phyloP scores from a whole-genome alignment of 2,113 vertebrate species.

The Chamaetylas fuelleborni region DNA sequence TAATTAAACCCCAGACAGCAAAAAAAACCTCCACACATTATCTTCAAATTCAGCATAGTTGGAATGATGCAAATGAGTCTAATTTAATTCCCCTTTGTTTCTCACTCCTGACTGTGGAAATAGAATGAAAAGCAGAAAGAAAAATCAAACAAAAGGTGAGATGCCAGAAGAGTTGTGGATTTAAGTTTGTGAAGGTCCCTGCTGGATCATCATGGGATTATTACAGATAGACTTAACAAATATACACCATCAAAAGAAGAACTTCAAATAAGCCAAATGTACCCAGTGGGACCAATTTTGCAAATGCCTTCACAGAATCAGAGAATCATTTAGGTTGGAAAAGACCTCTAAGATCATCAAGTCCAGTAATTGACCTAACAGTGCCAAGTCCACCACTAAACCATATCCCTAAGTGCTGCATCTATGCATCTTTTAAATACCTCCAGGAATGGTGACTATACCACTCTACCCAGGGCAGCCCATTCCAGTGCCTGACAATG shows the following conservation, averaged over 20 bases:
- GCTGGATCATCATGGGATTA: background rate
- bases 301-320: background rate
- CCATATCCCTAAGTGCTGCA: background rate
- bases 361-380: background rate
- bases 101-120: background rate
- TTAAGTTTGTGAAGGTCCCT: background rate
- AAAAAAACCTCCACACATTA: background rate
- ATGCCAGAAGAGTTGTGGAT: background rate
- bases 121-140: background rate
- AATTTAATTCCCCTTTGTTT: conserved; percentile 13
- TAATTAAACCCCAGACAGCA: conserved; percentile 24
- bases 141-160: conserved; percentile 25
- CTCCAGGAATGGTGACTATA: background rate
- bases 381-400: background rate
- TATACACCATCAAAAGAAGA: background rate
- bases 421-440: background rate
- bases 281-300: background rate
- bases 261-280: background rate
- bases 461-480: background rate
- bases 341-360: background rate
- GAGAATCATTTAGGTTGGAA: background rate
- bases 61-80: conserved; percentile 5
- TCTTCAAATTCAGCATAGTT: conserved; percentile 1
- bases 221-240: background rate
- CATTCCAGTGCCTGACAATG: background rate